Base-by-base conservation (phyloP, 2,888 invertebrate genomes). In the Mesochorus sp. region DNA sequence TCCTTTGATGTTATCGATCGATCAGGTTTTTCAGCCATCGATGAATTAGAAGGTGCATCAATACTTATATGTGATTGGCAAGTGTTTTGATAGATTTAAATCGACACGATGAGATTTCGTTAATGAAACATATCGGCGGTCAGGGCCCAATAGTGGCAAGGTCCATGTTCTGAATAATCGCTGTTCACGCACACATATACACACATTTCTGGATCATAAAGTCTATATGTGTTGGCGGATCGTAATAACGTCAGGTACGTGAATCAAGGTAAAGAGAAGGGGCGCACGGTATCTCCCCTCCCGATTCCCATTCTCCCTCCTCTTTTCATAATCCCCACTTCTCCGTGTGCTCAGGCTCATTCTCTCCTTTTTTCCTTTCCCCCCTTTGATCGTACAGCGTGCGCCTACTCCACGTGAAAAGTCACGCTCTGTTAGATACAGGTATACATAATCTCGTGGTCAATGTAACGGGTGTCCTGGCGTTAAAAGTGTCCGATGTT, bases 351-450 rank as follows among this genome's bases (percentile, higher is more conserved):
- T 66, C 51, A 6, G 17, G 21, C 55, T 68, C 57, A 26, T 39
- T 75, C 76, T 72, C 71, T 57, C 12, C 31, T 42, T 10, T 39
- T 37, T 34, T 53, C 1, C 39, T 73, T 49, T 62, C 70, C 31
- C 68, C 64, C 73, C 62, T 57, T 39, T 28, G 37, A 37, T 42
- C 53, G 57, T 39, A 37, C 55, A 66, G 49, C 80, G 68, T 79
- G 77, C 81, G 81, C 61, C 44, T 77, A 80, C 82, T 84, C 84
- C 85, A 88, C 87, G 86, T 86, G 86, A 88, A 88, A 88, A 88
- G 87, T 88, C 88, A 88, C 84, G 88, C 87, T 88, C 85, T 82
- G 87, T 71, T 86, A 86, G 82, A 83, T 82, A 77, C 83, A 85
- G 85, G 85, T 85, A 84, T 82, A 83, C 83, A 82, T 81, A 59